These are phyloP conservation scores for Zosterops pallidus DNA, from an alignment of 2,113 vertebrate genomes.

Conservation along the genomic window DNA sequence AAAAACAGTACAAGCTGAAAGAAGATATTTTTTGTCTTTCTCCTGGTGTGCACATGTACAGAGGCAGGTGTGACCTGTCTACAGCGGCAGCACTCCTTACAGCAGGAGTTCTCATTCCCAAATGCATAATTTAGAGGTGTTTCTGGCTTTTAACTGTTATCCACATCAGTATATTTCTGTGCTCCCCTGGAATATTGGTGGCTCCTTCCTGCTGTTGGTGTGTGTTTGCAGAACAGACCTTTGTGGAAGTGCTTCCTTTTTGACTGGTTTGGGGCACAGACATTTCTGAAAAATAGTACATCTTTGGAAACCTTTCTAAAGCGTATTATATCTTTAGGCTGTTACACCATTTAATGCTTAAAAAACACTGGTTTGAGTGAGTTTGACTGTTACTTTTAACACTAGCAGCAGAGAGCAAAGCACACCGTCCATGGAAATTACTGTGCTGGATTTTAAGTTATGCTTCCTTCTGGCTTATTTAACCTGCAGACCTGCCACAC, in stretches of 20 bases:
- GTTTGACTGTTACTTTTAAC: neutral
- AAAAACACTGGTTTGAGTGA: neutral
- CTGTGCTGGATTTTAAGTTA: neutral
- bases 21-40: neutral
- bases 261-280: neutral
- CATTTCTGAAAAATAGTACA: neutral
- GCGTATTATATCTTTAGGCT: neutral
- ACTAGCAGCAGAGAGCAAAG: neutral
- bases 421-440: neutral
- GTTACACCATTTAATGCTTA: neutral
- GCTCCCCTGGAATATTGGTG: neutral
- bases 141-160: neutral
- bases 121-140: neutral
- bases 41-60: neutral
- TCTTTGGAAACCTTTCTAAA: neutral
- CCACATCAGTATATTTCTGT: neutral
- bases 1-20: neutral
- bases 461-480: neutral
- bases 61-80: neutral
- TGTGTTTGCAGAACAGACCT: neutral
- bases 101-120: neutral
- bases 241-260: neutral
- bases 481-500: neutral
- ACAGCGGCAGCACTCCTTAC: neutral
- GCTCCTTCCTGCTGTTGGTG: neutral